A percentile compares a stretch with the other conserved stretches of the same genome.
phyloP scores from a whole-genome alignment of 1,140 invertebrate genomes.

The Microplitis mediator region DNA sequence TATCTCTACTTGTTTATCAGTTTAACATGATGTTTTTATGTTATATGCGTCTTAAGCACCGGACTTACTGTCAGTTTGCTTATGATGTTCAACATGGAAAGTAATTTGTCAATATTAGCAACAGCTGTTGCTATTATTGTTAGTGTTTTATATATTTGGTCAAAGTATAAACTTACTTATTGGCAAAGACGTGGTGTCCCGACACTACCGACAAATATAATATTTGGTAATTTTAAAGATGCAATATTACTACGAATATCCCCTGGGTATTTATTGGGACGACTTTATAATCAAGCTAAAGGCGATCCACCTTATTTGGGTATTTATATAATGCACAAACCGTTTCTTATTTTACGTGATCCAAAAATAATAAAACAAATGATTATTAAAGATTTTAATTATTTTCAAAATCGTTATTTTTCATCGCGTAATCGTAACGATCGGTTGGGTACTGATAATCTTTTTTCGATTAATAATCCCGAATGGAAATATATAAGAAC shows the following conservation, averaged over 20 bases:
- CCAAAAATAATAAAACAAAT: constrained; percentile 52
- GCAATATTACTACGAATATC: constrained; percentile 35
- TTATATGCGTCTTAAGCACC: no score
- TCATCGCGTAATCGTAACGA: constrained; percentile 41
- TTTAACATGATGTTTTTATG: no score
- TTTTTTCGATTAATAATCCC: constrained; percentile 51
- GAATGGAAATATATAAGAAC: constrained; percentile 58
- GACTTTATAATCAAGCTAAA: constrained; percentile 37
- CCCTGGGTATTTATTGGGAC: constrained; percentile 55
- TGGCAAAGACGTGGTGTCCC: constrained; percentile 35
- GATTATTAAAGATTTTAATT: constrained; percentile 62
- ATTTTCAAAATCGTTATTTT: constrained; percentile 60
- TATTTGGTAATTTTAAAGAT: constrained; percentile 45
- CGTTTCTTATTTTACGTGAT: constrained; percentile 42
- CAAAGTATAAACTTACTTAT: constrained; percentile 37
- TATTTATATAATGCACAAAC: constrained; percentile 50
- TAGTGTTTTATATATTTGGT: constrained; percentile 31
- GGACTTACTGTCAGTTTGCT: no score
- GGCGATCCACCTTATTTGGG: constrained; percentile 39
- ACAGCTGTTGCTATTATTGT: not conserved
- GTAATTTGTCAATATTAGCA: not conserved
- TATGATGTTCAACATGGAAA: not conserved
- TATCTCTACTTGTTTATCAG: no score
- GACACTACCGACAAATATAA: constrained; percentile 25
- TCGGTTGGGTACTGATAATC: constrained; percentile 45